Evolutionary conservation across 23 tunicate species (phyloP), one percentile per base, ranked within the genome.

Genomic region (Styela plicata): DNA sequence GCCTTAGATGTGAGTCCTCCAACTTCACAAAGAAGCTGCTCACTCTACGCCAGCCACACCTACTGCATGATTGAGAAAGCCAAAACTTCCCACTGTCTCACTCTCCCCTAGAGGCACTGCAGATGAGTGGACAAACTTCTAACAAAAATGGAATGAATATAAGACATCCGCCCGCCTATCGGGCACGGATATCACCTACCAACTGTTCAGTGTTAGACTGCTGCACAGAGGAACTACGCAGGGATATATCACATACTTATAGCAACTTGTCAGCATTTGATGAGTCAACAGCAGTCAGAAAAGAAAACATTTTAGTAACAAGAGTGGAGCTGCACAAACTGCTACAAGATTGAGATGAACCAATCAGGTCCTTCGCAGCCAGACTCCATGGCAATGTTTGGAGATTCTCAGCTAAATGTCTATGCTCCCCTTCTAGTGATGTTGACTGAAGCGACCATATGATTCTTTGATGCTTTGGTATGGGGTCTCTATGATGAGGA

Each of bases 61-160:
- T 44, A 44, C 57, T 7, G 13, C 57, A 13, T 5, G 57, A 13
- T 5, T 44, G 57, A 13, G 13, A 44, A 44, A 44, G 57, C 57
- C 57, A 44, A 44, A 44, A 44, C n/a, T 7, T 5, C 57, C 57
- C 57, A 44, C 57, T 44, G 57, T 44, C 57, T 7, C 57, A 5
- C n/a, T n/a, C n/a, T n/a, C n/a, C n/a, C 57, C 57, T 44, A 44
- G 57, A 44, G 57, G 57, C 57, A 44, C 57, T 44, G 57, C 57
- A 44, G 57, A 44, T 5, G 57, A 44, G 13, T 44, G 57, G 57
- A 44, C 57, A 44, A 5, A 44, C 57, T 44, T 44, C 57, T 5
- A 5, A 44, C 57, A 44, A 44, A 44, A 13, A 44, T 44, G 57
- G 57, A 44, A 44, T 44, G 57, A 44, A 44, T 44, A 44, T 13